Evolutionary conservation across 2,113 vertebrate species (phyloP).

Genomic region (Barnardius zonarius): DNA sequence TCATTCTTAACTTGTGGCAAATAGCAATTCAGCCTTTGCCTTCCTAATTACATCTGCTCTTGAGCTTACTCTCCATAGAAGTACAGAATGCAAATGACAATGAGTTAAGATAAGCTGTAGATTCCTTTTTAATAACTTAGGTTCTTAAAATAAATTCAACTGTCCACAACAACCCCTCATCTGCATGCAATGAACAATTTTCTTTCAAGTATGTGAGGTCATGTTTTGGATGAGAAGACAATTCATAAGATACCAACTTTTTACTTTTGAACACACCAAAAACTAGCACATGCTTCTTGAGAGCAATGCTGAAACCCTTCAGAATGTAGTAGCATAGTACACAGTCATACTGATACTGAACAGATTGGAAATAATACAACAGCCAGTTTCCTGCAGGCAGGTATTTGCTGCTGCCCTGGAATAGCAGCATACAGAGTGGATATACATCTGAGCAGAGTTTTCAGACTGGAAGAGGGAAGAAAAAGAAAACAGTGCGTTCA

Average conservation of each 20-base stretch:
- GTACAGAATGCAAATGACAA: neutral
- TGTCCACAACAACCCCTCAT: neutral
- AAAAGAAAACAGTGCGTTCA: neutral
- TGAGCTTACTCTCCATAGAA: neutral
- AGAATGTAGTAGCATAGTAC: neutral
- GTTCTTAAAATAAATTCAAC: neutral
- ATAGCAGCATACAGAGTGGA: accelerated
- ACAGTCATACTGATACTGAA: neutral
- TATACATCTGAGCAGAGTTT: neutral
- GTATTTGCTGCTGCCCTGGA: neutral
- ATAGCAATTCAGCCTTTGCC: neutral
- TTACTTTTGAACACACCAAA: neutral
- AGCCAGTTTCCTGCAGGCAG: neutral
- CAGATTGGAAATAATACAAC: neutral
- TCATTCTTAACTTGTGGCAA: neutral
- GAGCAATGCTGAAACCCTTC: neutral
- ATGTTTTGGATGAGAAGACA: neutral
- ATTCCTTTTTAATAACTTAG: neutral
- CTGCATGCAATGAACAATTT: neutral
- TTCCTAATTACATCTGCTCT: neutral
- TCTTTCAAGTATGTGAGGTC: neutral
- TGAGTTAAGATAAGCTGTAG: neutral
- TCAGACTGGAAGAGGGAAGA: neutral
- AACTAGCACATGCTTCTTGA: neutral
- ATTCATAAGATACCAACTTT: neutral